These are phyloP conservation scores for Epinephelus malabaricus DNA, from an alignment of 2,797 vertebrate genomes.

Conservation along the genomic window DNA sequence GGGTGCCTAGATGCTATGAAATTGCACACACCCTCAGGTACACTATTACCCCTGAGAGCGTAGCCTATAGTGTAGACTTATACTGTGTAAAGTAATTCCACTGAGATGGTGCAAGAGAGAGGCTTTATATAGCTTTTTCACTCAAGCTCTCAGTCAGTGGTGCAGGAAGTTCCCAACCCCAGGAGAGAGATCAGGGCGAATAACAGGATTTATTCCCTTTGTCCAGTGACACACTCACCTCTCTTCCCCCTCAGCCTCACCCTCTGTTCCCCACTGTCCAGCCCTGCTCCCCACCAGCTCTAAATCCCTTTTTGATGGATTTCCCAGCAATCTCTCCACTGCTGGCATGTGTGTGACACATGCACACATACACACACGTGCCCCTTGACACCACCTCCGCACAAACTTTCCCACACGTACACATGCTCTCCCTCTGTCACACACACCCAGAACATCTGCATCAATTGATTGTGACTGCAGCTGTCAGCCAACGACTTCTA, in stretches of 20 bases:
- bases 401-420: neutral
- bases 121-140: slow-evolving; percentile 42
- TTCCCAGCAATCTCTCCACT: slow-evolving; percentile 73
- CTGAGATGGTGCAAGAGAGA: slow-evolving; percentile 23
- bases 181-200: slow-evolving; percentile 60
- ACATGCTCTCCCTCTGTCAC: slow-evolving; percentile 1
- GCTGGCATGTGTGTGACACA: slow-evolving; percentile 40
- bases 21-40: slow-evolving; percentile 7
- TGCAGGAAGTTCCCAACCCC: slow-evolving; percentile 74
- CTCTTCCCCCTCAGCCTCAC: slow-evolving; percentile 51
- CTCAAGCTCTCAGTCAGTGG: slow-evolving; percentile 45
- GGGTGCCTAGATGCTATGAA: slow-evolving; percentile 20
- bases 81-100: slow-evolving; percentile 9
- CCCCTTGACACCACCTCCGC: slow-evolving; percentile 14
- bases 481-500: slow-evolving; percentile 26
- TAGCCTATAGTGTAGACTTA: neutral
- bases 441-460: slow-evolving; percentile 18
- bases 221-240: slow-evolving; percentile 70
- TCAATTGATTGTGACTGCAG: slow-evolving; percentile 33
- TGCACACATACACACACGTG: slow-evolving; percentile 19
- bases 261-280: slow-evolving; percentile 66
- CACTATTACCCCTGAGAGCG: neutral
- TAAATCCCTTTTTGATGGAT: slow-evolving; percentile 88
- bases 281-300: slow-evolving; percentile 65
- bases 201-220: slow-evolving; percentile 81